A percentile compares a stretch with the other conserved stretches of the same genome.
phyloP scores from a whole-genome alignment of 1,140 invertebrate species.

The Drosophila repletoides region DNA sequence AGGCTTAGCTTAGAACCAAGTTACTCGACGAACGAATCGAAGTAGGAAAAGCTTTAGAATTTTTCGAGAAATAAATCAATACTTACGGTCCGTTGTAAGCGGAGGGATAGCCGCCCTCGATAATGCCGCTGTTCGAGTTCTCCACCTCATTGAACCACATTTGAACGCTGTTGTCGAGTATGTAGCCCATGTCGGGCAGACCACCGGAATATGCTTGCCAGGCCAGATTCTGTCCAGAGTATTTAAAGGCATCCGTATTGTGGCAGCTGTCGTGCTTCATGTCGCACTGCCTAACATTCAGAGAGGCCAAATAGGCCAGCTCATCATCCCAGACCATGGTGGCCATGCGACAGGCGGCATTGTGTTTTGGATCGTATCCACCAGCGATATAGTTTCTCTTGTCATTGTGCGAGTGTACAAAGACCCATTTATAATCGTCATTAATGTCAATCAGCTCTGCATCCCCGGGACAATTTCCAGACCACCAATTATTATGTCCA shows the following conservation, averaged over 20 bases:
- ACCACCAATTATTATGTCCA: slow-evolving; percentile 46
- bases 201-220: slow-evolving; percentile 37
- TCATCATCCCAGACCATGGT: slow-evolving; percentile 71
- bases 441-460: slow-evolving; percentile 48
- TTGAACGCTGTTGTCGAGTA: slow-evolving; percentile 41
- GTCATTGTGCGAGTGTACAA: slow-evolving; percentile 50
- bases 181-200: slow-evolving; percentile 14
- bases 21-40: too few relatives aligned
- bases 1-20: too few relatives aligned
- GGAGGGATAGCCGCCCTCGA: slow-evolving; percentile 37
- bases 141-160: slow-evolving; percentile 56
- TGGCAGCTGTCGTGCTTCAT: slow-evolving; percentile 64
- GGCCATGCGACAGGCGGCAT: slow-evolving; percentile 62
- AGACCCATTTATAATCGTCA: slow-evolving; percentile 35
- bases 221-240: slow-evolving; percentile 67
- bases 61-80: too few relatives aligned
- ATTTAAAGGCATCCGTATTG: slow-evolving; percentile 60
- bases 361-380: slow-evolving; percentile 39
- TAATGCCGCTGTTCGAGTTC: slow-evolving; percentile 34
- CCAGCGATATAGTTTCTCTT: slow-evolving; percentile 59
- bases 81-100: slow-evolving; percentile 47
- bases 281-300: slow-evolving; percentile 57
- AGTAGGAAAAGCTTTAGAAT: too few relatives aligned
- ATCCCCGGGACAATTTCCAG: slow-evolving; percentile 36
- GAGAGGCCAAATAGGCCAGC: slow-evolving; percentile 50